These are phyloP conservation scores for Drosophila demipolita DNA, from an alignment of 2,888 invertebrate genomes.

Conservation along the genomic window DNA sequence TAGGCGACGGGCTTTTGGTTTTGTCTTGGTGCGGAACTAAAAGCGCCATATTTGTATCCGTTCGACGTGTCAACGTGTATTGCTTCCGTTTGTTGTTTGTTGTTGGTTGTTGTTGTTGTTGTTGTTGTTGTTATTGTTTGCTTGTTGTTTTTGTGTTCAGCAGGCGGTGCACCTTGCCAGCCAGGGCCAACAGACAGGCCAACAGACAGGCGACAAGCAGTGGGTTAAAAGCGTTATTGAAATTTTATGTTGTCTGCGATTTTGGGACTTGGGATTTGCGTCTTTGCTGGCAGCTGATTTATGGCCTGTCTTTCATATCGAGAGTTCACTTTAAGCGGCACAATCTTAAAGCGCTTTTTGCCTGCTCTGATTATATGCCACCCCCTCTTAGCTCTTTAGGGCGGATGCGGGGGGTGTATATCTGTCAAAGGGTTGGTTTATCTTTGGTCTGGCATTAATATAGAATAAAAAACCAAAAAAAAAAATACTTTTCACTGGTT, in stretches of 20 bases:
- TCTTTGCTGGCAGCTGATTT: slow-evolving; percentile 61
- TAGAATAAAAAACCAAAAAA: neutral
- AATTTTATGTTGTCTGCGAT: slow-evolving; percentile 80
- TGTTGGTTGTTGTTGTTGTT: slow-evolving; percentile 50
- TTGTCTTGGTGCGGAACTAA: slow-evolving; percentile 80
- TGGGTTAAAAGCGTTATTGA: slow-evolving; percentile 63
- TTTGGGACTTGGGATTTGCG: slow-evolving; percentile 65
- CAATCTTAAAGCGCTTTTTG: slow-evolving; percentile 26
- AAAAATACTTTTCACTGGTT: slow-evolving; percentile 71
- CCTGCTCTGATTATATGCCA: slow-evolving; percentile 81
- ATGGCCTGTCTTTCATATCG: slow-evolving; percentile 39
- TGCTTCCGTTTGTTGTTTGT: slow-evolving; percentile 75
- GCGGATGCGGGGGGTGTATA: neutral
- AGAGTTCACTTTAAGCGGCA: slow-evolving; percentile 19
- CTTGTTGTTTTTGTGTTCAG: slow-evolving; percentile 10
- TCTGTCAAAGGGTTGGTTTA: slow-evolving; percentile 70
- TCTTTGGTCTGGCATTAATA: slow-evolving; percentile 60
- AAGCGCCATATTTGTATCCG: slow-evolving; percentile 80
- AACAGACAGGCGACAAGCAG: slow-evolving; percentile 26
- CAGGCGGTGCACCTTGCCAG: slow-evolving; percentile 62
- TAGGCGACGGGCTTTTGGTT: slow-evolving; percentile 58
- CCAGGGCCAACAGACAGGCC: slow-evolving; percentile 6
- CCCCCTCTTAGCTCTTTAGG: slow-evolving; percentile 16
- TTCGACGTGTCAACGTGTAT: slow-evolving; percentile 81
- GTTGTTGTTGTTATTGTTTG: neutral